A percentile compares a stretch with the other conserved stretches of the same genome.
Conservation (phyloP, 1,140 invertebrate genomes). For the Drosophila gunungcola region DNA sequence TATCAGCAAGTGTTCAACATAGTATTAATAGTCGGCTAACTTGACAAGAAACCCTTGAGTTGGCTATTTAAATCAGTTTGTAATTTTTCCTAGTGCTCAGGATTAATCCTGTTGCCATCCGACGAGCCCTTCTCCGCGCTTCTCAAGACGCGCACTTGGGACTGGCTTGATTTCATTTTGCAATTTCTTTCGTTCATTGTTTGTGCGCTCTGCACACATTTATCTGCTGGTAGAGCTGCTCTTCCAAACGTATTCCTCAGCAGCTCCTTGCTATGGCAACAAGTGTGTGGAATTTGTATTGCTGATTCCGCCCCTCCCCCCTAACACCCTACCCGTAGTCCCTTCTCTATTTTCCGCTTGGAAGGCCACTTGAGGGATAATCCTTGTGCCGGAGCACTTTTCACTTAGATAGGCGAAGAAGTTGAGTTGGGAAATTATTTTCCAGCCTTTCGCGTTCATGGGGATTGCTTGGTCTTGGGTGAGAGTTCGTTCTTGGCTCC, state of each 20-base stretch:
- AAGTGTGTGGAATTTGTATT: constrained; percentile 42
- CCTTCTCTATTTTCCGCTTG: constrained; percentile 33
- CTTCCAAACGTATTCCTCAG: not conserved
- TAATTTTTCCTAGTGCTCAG: not conserved
- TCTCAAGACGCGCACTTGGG: constrained; percentile 11
- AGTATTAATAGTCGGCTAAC: too few species aligned
- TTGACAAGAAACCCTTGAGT: not conserved
- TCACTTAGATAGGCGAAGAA: constrained; percentile 37
- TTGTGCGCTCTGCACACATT: constrained; percentile 22
- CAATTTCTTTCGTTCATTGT: constrained; percentile 43
- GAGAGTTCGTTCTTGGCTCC: not conserved
- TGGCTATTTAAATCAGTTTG: constrained; percentile 2
- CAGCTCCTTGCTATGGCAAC: constrained; percentile 21
- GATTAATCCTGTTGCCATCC: not conserved
- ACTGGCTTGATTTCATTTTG: constrained; percentile 39
- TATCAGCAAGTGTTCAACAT: too few species aligned
- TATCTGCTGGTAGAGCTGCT: constrained; percentile 17
- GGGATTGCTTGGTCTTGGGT: not conserved
- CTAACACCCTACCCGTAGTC: not conserved
- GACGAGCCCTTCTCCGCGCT: not conserved
- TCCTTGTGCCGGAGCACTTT: constrained; percentile 34
- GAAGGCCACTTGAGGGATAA: constrained; percentile 46
- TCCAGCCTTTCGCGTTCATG: constrained; percentile 55
- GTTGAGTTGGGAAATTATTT: constrained; percentile 66
- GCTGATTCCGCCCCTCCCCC: constrained; percentile 20